Conservation (phyloP, 2,888 invertebrate genomes). For the Alloplasta piceator region DNA sequence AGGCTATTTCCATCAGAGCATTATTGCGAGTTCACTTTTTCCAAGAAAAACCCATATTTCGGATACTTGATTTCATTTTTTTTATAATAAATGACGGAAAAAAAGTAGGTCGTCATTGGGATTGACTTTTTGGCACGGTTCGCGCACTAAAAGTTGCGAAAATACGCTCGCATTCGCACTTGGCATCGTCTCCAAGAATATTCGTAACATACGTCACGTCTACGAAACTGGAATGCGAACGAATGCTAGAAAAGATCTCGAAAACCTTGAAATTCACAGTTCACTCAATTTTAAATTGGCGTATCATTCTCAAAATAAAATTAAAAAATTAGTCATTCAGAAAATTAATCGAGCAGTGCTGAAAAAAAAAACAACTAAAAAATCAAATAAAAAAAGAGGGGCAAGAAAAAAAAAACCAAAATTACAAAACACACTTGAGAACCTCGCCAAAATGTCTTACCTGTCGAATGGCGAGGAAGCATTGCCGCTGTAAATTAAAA, state of each 20-base stretch:
- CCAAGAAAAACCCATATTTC: too few relatives aligned
- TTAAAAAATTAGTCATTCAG: too few relatives aligned
- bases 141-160: constrained; percentile 48
- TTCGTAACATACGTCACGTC: constrained; percentile 41
- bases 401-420: constrained; percentile 24
- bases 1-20: too few relatives aligned
- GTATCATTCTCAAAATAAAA: too few relatives aligned
- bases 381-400: not conserved
- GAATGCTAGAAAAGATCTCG: constrained; percentile 29
- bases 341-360: too few relatives aligned
- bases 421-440: constrained; percentile 38
- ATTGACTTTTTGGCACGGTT: constrained; percentile 54
- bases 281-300: too few relatives aligned
- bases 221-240: constrained; percentile 48
- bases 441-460: constrained; percentile 74
- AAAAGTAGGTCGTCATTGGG: constrained; percentile 7
- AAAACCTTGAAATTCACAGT: constrained; percentile 3
- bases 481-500: constrained; percentile 78
- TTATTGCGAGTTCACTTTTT: too few relatives aligned
- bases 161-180: constrained; percentile 59
- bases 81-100: too few relatives aligned
- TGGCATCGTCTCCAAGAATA: constrained; percentile 58
- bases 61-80: too few relatives aligned
- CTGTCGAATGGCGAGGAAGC: constrained; percentile 78
- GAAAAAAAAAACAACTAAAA: too few relatives aligned